Percentiles rank a stretch among this genome's conserved stretches.
Evolutionary conservation across 2,113 vertebrate genomes (phyloP).

Genomic region (Marmota flaviventris): DNA sequence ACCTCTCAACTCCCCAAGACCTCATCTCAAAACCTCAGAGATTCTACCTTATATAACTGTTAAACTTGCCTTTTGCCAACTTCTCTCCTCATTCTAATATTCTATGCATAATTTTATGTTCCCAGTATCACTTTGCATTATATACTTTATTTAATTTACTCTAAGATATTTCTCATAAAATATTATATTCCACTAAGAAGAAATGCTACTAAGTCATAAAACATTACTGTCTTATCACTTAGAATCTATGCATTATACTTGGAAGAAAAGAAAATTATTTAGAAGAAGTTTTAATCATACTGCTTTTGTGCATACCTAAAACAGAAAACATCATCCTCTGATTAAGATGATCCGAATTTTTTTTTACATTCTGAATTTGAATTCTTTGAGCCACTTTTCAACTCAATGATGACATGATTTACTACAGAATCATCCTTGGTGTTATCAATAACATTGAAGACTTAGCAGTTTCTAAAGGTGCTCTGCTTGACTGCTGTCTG

Average conservation of each 20-base stretch:
- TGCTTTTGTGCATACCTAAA: background rate
- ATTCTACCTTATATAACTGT: background rate
- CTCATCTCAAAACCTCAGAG: background rate
- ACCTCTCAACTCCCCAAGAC: background rate
- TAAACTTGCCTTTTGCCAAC: background rate
- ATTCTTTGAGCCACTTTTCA: conserved; percentile 8
- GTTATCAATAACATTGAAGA: background rate
- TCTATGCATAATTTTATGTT: background rate
- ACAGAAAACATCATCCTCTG: background rate
- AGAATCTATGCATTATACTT: background rate
- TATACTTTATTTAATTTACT: background rate
- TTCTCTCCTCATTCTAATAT: background rate
- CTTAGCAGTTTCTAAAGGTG: conserved; percentile 12
- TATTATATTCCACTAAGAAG: background rate
- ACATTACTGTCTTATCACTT: background rate
- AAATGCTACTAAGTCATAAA: background rate
- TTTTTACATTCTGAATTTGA: background rate
- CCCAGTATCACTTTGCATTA: background rate
- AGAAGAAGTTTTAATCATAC: background rate
- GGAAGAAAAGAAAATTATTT: background rate
- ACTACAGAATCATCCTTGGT: background rate
- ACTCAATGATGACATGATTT: conserved; percentile 21
- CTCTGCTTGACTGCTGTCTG: background rate
- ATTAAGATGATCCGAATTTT: background rate
- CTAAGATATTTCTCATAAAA: background rate